Conservation (phyloP, 2,888 invertebrate genomes). For the Metellina segmentata region DNA sequence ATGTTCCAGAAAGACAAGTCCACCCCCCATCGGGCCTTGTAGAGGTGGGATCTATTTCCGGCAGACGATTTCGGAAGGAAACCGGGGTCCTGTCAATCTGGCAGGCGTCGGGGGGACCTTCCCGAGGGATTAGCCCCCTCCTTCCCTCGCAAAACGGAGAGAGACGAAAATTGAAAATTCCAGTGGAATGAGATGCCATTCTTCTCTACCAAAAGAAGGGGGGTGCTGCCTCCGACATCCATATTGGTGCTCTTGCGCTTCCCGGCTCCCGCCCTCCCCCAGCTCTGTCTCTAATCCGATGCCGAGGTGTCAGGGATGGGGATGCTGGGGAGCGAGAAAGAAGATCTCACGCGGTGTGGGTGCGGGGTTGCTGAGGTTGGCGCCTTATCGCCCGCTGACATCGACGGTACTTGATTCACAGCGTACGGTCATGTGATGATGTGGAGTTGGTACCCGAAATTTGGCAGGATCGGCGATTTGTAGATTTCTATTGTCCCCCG, state of each 20-base stretch:
- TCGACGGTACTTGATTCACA: too few species aligned
- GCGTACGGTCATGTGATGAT: too few species aligned
- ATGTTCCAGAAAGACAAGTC: constrained; percentile 27
- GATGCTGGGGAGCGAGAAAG: constrained; percentile 24
- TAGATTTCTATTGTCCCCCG: too few species aligned
- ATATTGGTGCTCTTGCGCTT: constrained; percentile 57
- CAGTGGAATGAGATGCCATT: constrained; percentile 77
- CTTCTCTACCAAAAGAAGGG: constrained; percentile 60
- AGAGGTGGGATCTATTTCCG: constrained; percentile 74
- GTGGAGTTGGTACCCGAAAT: too few species aligned
- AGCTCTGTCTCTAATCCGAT: constrained; percentile 56
- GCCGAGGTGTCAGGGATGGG: constrained; percentile 50
- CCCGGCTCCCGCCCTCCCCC: constrained; percentile 7
- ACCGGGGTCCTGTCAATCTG: constrained; percentile 75
- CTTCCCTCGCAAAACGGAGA: constrained; percentile 59
- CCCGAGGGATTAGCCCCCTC: constrained; percentile 73
- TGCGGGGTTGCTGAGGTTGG: constrained; percentile 33
- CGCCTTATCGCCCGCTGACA: constrained; percentile 19
- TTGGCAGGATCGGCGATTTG: too few species aligned
- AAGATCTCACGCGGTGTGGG: constrained; percentile 31
- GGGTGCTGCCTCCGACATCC: constrained; percentile 41
- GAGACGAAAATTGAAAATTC: constrained; percentile 77
- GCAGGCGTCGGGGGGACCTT: constrained; percentile 37
- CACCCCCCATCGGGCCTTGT: constrained; percentile 48
- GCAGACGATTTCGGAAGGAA: constrained; percentile 66